Evolutionary conservation across 64 coral and sea anemone genomes (phyloP), one percentile per base, ranked within the genome.

Genomic region (Stichodactyla helianthus): DNA sequence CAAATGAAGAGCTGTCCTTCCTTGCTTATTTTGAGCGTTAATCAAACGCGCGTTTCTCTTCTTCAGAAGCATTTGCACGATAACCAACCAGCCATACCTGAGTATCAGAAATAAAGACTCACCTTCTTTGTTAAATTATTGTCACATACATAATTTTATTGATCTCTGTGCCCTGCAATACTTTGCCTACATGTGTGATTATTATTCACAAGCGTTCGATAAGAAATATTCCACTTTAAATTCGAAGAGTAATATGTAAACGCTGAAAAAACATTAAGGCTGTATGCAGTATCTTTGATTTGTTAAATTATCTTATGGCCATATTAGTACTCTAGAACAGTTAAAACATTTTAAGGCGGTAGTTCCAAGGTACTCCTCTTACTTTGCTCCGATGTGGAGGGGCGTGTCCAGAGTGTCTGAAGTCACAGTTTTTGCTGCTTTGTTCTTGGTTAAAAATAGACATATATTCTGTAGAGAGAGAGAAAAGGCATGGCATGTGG

Each of bases 321-420:
- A 14, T 80, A 27, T 57, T 57, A 57, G 31, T 35, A 35, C 31
- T 44, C 35, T 44, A 44, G 56, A 59, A 5, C 3, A 65, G 19
- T 0, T n/a, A n/a, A n/a, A n/a, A n/a, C 62, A 15, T 60, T 17
- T 60, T 17, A 63, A 15, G 10, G 7, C 20, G 22, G 22, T 71
- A 44, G 35, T 44, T 2, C 1, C 65, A 65, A 5, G 23, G 20
- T 71, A 12, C 20, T 62, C 88, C 20, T 62, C 88, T 64, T 92
- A 92, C 90, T 86, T 79, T 54, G 90, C 58, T 58, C 27, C 94
- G 4, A 96, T 86, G 54, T 96, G 94, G 35, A 96, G 88, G 52
- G 94, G 88, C 54, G 88, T 96, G 67, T 96, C 88, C 53, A 88
- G 58, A 50, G 94, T 88, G 63, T 96, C 94, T 71, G 94, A 96